Evolutionary conservation across 2,888 invertebrate genomes (phyloP).

Genomic region (Ormyrus rosae): DNA sequence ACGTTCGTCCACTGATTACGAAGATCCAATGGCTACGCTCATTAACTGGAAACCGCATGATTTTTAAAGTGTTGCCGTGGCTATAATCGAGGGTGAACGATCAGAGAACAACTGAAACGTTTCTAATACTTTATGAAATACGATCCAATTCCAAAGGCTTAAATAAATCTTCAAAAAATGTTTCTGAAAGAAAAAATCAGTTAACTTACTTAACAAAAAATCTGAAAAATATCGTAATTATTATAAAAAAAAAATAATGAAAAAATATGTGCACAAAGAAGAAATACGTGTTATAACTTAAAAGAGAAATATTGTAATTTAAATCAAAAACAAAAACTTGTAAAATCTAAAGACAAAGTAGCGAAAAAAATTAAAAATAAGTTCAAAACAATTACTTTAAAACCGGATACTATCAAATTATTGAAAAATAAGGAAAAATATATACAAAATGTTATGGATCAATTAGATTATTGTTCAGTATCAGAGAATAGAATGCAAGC

Average conservation of each 20-base stretch:
- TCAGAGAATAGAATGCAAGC: background rate
- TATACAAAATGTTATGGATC: background rate
- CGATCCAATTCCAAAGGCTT: too few species aligned
- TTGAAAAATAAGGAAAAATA: conserved; percentile 4
- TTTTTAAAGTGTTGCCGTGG: background rate
- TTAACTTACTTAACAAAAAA: too few species aligned
- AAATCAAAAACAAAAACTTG: background rate
- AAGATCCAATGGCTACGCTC: conserved; percentile 15
- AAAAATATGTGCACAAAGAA: too few species aligned
- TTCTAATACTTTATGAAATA: too few species aligned
- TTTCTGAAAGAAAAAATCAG: too few species aligned
- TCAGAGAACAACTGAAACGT: too few species aligned
- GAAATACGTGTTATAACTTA: too few species aligned
- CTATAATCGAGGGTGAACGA: too few species aligned
- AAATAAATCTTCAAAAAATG: too few species aligned
- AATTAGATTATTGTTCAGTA: background rate
- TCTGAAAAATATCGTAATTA: too few species aligned
- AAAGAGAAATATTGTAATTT: background rate
- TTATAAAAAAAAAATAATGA: too few species aligned
- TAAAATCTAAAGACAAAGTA: background rate
- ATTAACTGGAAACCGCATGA: conserved; percentile 33
- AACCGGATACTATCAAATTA: background rate
- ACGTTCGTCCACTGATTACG: conserved; percentile 38
- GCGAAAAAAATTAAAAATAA: conserved; percentile 15
- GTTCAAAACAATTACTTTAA: background rate